Evolutionary conservation across 2,888 invertebrate genomes (phyloP).

Genomic region (Lasioglossum figueresi): DNA sequence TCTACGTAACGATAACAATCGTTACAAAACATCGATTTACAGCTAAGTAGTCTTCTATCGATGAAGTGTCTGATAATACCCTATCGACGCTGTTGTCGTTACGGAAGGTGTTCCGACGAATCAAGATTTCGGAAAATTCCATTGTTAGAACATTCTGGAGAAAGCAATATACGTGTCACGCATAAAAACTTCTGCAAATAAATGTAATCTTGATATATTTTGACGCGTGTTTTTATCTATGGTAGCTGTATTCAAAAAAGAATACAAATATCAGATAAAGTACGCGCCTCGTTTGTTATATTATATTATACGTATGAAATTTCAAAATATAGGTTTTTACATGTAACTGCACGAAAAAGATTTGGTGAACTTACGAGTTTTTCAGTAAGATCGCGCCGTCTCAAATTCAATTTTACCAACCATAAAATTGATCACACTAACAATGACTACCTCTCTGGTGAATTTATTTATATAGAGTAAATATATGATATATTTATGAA

Average conservation of each 20-base stretch:
- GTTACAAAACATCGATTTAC: neutral
- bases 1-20: neutral
- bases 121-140: neutral
- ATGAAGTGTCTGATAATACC: neutral
- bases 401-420: conserved; percentile 23
- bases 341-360: neutral
- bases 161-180: neutral
- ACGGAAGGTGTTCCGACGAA: neutral
- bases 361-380: conserved; percentile 2
- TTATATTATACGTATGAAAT: neutral
- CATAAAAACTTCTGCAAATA: neutral
- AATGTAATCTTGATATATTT: neutral
- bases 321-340: neutral
- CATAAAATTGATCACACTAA: neutral
- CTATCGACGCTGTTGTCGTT: neutral
- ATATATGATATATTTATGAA: neutral
- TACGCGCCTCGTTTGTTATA: neutral
- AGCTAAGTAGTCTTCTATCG: neutral
- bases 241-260: neutral
- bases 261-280: neutral
- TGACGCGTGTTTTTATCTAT: neutral
- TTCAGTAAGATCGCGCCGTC: neutral
- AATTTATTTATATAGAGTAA: neutral
- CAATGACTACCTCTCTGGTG: neutral
- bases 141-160: too few relatives aligned